These are phyloP conservation scores for mouse (Mus musculus) DNA, from an alignment of 2,113 vertebrate genomes.

Conservation along the genomic window GRCm39 chr9:75157501-75158000, in stretches of 20 bases:
- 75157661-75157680: slow-evolving; percentile 98
- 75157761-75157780: slow-evolving; percentile 98
- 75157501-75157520: neutral
- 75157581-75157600: neutral
- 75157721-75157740: slow-evolving; percentile 93
- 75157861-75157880: too few species aligned
- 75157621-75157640: neutral
- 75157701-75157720: slow-evolving; percentile 99
- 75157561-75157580: neutral
- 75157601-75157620: neutral
- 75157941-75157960: too few species aligned
- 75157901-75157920: too few species aligned
- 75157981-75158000: too few species aligned
- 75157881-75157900: too few species aligned
- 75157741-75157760: slow-evolving; percentile 98
- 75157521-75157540: neutral
- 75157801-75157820: slow-evolving; percentile 39
- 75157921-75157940: too few species aligned
- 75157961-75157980: too few species aligned
- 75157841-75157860: too few species aligned
- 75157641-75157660: slow-evolving; percentile 89
- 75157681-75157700: slow-evolving; percentile 98
- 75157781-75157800: slow-evolving; percentile 99
- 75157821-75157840: too few species aligned
- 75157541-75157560: neutral